A percentile compares a stretch with the other conserved stretches of the same genome.
phyloP scores from a whole-genome alignment of 2,888 invertebrate genomes.

The Thelaira solivaga region DNA sequence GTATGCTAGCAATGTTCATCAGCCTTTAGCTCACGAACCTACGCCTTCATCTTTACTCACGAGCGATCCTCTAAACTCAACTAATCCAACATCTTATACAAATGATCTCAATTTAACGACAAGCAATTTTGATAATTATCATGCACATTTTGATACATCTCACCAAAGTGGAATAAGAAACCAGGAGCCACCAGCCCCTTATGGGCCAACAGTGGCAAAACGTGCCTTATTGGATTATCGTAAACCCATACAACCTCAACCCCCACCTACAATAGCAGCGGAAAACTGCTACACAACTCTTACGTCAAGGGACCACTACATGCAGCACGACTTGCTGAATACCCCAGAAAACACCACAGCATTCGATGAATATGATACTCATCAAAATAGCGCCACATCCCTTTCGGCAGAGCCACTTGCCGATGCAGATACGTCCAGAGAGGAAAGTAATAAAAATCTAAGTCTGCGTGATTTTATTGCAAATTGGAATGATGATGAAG shows the following conservation, averaged over 20 bases:
- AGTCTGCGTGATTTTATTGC: constrained; percentile 76
- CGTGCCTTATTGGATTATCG: constrained; percentile 68
- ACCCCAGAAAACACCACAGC: constrained; percentile 40
- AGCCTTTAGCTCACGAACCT: constrained; percentile 24
- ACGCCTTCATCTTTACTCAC: constrained; percentile 39
- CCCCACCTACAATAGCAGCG: constrained; percentile 21
- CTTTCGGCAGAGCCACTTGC: not conserved
- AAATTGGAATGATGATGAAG: constrained; percentile 77
- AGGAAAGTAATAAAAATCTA: constrained; percentile 68
- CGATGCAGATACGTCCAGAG: not conserved
- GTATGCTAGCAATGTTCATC: constrained; percentile 39
- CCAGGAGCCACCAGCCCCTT: constrained; percentile 47
- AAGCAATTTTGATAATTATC: constrained; percentile 66
- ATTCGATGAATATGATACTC: constrained; percentile 39
- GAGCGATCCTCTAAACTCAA: constrained; percentile 52
- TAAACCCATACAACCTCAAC: constrained; percentile 63
- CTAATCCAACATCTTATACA: constrained; percentile 32
- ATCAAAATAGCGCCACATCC: not conserved
- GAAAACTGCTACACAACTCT: constrained; percentile 34
- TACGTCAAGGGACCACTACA: constrained; percentile 46
- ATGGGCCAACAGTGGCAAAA: constrained; percentile 47
- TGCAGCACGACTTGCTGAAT: constrained; percentile 42
- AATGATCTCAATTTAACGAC: constrained; percentile 70
- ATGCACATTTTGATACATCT: constrained; percentile 25
- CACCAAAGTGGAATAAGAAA: constrained; percentile 22